A percentile compares a stretch with the other conserved stretches of the same genome.
Evolutionary conservation across 92 coral and sea anemone genomes (phyloP).

Genomic region (Nematostella vectensis): DNA sequence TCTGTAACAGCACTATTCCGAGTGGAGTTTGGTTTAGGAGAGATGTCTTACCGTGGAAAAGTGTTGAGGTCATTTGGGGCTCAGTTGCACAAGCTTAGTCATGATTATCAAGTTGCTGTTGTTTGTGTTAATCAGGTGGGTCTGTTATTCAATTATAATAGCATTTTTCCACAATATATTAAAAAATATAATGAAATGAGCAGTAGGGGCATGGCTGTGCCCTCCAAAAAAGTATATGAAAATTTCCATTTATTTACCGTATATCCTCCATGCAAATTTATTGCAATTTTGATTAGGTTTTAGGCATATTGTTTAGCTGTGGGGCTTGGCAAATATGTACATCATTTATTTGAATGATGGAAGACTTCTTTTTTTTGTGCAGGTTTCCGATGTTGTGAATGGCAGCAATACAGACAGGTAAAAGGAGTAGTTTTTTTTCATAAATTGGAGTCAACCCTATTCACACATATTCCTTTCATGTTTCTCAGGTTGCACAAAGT

Average conservation of each 20-base stretch:
- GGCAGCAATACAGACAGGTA: constrained; percentile 15
- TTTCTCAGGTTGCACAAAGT: constrained; percentile 27
- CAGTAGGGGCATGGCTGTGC: no score
- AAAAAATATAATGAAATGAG: no score
- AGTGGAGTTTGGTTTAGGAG: constrained; percentile 70
- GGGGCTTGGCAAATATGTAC: no score
- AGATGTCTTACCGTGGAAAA: constrained; percentile 66
- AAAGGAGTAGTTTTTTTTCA: constrained; percentile 7
- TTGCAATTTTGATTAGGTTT: no score
- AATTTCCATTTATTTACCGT: not conserved
- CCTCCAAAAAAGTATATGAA: constrained; percentile 1
- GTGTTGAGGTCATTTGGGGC: constrained; percentile 88
- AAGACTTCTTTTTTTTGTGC: constrained; percentile 5
- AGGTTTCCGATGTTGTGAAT: constrained; percentile 63
- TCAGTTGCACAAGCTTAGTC: constrained; percentile 60
- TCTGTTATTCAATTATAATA: no score
- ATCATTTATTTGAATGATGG: no score
- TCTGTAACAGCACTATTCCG: constrained; percentile 89
- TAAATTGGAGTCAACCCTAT: not conserved
- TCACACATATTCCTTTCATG: not conserved
- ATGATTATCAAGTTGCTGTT: constrained; percentile 48
- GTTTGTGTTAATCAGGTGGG: constrained; percentile 91
- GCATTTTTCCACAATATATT: no score
- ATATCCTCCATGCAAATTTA: not conserved
- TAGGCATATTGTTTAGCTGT: no score